Conservation (phyloP, 2,113 vertebrate species). For the Mystacornis crossleyi region DNA sequence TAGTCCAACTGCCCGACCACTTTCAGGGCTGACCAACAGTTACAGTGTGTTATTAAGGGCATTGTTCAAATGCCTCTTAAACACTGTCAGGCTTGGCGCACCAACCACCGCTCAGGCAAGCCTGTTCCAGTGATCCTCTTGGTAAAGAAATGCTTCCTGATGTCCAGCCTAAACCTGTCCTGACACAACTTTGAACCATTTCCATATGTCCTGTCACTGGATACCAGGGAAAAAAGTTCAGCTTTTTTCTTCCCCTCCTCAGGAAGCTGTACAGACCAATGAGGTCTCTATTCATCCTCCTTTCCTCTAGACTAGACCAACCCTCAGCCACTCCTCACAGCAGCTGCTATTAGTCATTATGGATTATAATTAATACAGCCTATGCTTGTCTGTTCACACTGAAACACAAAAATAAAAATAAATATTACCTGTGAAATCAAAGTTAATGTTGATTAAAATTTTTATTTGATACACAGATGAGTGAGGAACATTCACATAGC, state of each 20-base stretch:
- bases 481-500: background rate
- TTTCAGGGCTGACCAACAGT: background rate
- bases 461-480: background rate
- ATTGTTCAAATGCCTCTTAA: background rate
- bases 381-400: background rate
- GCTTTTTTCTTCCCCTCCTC: background rate
- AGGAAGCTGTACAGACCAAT: background rate
- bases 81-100: background rate
- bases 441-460: background rate
- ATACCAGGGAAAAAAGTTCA: background rate
- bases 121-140: background rate
- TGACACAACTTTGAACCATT: background rate
- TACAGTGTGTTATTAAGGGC: background rate
- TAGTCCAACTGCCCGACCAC: fast-evolving
- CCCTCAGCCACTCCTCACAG: background rate
- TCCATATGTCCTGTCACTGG: fast-evolving
- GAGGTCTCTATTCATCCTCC: background rate
- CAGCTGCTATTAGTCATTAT: background rate
- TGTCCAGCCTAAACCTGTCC: background rate
- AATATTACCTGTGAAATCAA: background rate
- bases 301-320: background rate
- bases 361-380: background rate
- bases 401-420: background rate
- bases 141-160: background rate
- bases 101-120: background rate